Evolutionary conservation across 2,888 invertebrate genomes (phyloP), one percentile per base, ranked within the genome.

Genomic region (Halocaridina rubra): DNA sequence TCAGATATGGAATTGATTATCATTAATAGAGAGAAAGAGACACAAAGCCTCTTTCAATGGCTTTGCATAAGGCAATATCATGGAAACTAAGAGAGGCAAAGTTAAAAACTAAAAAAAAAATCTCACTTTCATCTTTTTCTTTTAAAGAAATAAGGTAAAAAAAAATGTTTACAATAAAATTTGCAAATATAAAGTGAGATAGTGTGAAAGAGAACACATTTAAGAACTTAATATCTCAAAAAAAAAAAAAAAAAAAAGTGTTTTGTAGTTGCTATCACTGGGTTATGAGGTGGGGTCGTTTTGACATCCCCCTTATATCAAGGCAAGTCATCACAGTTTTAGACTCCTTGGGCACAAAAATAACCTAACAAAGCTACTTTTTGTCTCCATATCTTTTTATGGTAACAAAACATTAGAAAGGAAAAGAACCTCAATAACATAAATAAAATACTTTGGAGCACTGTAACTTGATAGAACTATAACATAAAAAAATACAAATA

Each of bases 1-100:
- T 80, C 74, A 80, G 80, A 74, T 77, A 82, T 67, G 71, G 67
- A 82, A 82, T 77, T 27, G 30, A 77, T 77, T 82, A 67, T 77
- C 77, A 77, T 71, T 27, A 77, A 82, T 19, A 71, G 22, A 29
- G 57, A 81, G 59, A 46, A 33, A n/a, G n/a, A 59, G 29, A 16
- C 19, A 30, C 59, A 39, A 39, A 69, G 64, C 53, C 0, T 19
- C 53, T 53, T 69, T 30, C 57, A 72, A 57, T 59, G 46, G 29
- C 74, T 81, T 75, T 53, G 67, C 75, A 81, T 67, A 46, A 81
- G n/a, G 64, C 81, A 81, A 46, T 67, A 81, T 39, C 75, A 81
- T 61, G 39, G 30, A 61, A 74, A 64, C 64, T n/a, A n/a, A n/a
- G 64, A 74, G 67, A 64, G 81, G 30, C 59, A 74, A 64, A 46